Conservation (phyloP, 2,888 invertebrate genomes). For the Lottia gigantea region DNA sequence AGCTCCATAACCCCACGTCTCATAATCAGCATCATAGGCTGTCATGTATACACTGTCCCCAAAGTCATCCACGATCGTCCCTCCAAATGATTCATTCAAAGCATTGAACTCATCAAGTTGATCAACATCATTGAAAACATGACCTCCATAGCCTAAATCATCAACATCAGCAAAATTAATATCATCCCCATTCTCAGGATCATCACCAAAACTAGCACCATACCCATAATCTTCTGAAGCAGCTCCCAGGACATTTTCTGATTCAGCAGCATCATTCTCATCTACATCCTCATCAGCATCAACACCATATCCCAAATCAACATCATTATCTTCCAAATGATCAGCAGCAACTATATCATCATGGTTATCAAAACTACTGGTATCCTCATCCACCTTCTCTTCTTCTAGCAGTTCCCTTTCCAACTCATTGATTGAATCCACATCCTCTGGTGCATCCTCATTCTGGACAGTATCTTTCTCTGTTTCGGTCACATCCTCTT, state of each 20-base stretch:
- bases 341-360: conserved; percentile 20
- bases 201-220: conserved; percentile 8
- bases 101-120: not conserved
- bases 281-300: conserved; percentile 26
- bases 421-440: not conserved
- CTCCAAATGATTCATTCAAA: conserved; percentile 4
- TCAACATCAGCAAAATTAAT: not conserved
- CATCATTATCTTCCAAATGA: conserved; percentile 30
- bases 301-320: conserved; percentile 29
- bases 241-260: not conserved
- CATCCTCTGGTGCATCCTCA: conserved; percentile 15
- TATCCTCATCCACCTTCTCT: conserved; percentile 12
- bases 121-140: not conserved
- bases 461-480: conserved; percentile 16
- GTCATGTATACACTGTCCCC: not conserved
- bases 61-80: not conserved
- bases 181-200: not conserved
- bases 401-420: conserved; percentile 1
- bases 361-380: not conserved
- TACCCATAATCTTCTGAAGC: conserved; percentile 10
- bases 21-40: conserved; percentile 2
- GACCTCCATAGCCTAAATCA: conserved; percentile 8
- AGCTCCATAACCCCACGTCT: conserved; percentile 3
- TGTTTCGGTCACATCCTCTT: conserved; percentile 8
- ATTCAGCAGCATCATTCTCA: conserved; percentile 31